A percentile compares a stretch with the other conserved stretches of the same genome.
phyloP scores from a whole-genome alignment of 2,113 vertebrate species.

The Colius striatus region DNA sequence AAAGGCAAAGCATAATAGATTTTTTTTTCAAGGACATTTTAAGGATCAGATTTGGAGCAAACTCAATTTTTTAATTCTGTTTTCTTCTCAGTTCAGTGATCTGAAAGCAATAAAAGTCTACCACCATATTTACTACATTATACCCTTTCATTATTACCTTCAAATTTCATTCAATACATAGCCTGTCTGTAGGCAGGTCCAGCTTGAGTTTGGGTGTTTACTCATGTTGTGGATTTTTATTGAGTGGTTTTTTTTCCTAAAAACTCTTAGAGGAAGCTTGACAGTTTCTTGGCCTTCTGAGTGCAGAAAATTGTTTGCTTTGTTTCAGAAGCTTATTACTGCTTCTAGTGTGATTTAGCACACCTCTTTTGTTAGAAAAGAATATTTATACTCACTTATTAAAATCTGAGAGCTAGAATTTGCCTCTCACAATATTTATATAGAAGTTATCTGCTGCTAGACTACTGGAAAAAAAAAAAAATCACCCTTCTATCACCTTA shows the following conservation, averaged over 20 bases:
- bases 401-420: background rate
- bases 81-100: conserved; percentile 25
- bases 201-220: background rate
- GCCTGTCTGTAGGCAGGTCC: background rate
- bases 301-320: background rate
- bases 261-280: background rate
- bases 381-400: background rate
- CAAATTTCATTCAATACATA: background rate
- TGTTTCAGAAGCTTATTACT: background rate
- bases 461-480: background rate
- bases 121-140: background rate
- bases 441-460: background rate
- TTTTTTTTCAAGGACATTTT: conserved; percentile 21
- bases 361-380: background rate
- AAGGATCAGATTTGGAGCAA: background rate
- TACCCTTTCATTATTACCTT: background rate
- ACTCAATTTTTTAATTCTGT: background rate
- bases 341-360: background rate
- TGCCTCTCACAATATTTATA: background rate
- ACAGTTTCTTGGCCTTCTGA: background rate
- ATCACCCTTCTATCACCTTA: background rate
- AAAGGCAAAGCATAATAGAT: conserved; percentile 7
- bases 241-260: background rate
- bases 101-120: background rate
- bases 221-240: background rate